Evolutionary conservation across 2,113 vertebrate species (phyloP).

Genomic region (Melanocharis versteri): DNA sequence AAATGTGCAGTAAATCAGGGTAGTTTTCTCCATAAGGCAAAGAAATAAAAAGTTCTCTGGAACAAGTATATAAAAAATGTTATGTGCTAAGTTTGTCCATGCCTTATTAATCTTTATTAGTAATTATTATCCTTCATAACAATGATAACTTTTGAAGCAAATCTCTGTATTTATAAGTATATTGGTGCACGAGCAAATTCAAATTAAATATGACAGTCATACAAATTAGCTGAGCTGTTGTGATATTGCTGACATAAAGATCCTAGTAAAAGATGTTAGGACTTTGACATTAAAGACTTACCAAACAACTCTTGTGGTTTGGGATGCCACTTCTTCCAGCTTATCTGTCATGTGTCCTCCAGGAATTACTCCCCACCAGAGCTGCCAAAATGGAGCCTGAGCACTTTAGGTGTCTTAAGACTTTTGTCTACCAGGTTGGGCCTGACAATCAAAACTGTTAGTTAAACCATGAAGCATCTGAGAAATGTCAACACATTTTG

Average conservation of each 20-base stretch:
- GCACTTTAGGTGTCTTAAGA: rapidly evolving
- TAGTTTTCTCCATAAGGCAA: not conserved
- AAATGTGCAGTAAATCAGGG: not conserved
- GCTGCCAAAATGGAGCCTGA: not conserved
- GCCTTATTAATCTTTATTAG: not conserved
- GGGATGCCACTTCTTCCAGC: not conserved
- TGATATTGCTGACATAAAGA: not conserved
- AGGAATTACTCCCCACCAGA: not conserved
- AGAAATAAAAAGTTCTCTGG: not conserved
- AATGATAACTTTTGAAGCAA: not conserved
- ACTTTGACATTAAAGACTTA: not conserved
- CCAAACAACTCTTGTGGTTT: not conserved
- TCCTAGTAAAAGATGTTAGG: not conserved
- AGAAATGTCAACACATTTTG: not conserved
- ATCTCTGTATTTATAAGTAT: not conserved
- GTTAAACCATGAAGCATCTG: not conserved
- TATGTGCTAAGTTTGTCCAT: not conserved
- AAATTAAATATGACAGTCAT: not conserved
- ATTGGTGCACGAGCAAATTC: not conserved
- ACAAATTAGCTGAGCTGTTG: not conserved
- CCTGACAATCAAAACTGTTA: not conserved
- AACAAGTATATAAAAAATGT: not conserved
- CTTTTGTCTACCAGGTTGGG: rapidly evolving
- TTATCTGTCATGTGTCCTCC: not conserved
- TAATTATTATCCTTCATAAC: not conserved